These are phyloP conservation scores for Pterois miles DNA, from an alignment of 2,797 vertebrate genomes.

Conservation along the genomic window DNA sequence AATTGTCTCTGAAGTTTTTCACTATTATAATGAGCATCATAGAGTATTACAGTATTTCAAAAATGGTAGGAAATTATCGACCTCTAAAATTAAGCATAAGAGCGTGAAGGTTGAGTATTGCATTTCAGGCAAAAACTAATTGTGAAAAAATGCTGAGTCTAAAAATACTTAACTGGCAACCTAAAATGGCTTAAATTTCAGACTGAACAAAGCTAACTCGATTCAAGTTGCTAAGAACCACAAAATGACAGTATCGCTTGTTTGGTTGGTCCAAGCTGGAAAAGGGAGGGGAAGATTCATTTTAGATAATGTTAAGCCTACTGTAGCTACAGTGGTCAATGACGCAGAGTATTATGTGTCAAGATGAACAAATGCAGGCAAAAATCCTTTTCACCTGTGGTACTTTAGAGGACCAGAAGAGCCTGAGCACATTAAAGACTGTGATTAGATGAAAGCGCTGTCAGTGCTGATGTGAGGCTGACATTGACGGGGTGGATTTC, in stretches of 20 bases:
- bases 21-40: too few relatives aligned
- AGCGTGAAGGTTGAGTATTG: too few relatives aligned
- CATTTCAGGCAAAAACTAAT: too few relatives aligned
- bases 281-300: conserved; percentile 21
- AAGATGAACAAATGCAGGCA: conserved; percentile 57
- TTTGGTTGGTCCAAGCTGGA: background rate
- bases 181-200: too few relatives aligned
- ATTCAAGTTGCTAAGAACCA: background rate
- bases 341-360: conserved; percentile 59
- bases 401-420: conserved; percentile 30
- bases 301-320: conserved; percentile 25
- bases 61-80: background rate
- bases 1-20: too few relatives aligned
- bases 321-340: conserved; percentile 33
- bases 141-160: rapidly evolving
- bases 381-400: conserved; percentile 42
- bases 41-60: background rate
- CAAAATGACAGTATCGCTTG: background rate
- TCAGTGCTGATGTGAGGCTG: conserved; percentile 49
- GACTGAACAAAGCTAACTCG: background rate
- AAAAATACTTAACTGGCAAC: background rate
- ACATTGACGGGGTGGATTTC: conserved; percentile 56
- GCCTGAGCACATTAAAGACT: conserved; percentile 50
- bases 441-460: conserved; percentile 60
- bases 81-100: too few relatives aligned